Evolutionary conservation across 2,888 invertebrate genomes (phyloP).

Genomic region (Ectemnius continuus): DNA sequence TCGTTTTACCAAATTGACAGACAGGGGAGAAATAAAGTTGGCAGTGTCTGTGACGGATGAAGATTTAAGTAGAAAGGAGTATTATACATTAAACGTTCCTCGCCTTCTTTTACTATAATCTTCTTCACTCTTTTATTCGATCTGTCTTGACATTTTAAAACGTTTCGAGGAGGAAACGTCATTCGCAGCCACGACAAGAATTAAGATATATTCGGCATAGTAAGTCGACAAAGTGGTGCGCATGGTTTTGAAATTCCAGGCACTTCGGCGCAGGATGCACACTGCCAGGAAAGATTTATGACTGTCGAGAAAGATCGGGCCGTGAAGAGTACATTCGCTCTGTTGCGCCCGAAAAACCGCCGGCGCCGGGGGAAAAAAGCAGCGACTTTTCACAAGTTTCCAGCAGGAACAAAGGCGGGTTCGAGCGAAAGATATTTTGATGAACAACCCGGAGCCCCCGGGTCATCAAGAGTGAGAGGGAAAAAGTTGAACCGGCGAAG

Average conservation of each 20-base stretch:
- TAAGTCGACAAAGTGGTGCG: neutral
- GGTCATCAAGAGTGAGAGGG: too few relatives aligned
- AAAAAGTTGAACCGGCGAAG: too few relatives aligned
- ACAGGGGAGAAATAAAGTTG: too few relatives aligned
- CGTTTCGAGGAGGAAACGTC: neutral
- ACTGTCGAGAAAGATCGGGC: slow-evolving; percentile 16
- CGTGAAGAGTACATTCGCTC: slow-evolving; percentile 40
- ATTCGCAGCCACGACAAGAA: neutral
- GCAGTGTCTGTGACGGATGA: too few relatives aligned
- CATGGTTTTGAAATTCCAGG: neutral
- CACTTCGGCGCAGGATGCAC: too few relatives aligned
- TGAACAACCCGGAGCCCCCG: neutral
- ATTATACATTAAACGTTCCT: too few relatives aligned
- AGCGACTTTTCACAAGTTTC: slow-evolving; percentile 31
- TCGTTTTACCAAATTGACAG: too few relatives aligned
- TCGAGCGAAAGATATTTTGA: too few relatives aligned
- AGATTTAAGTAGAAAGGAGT: too few relatives aligned
- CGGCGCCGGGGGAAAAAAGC: slow-evolving; percentile 30
- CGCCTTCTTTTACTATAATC: too few relatives aligned
- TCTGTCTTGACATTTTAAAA: too few relatives aligned
- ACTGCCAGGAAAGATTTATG: slow-evolving; percentile 29
- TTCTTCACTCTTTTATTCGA: too few relatives aligned
- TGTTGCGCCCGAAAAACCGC: slow-evolving; percentile 35
- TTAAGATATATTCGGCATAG: neutral
- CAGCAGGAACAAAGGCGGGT: neutral